Conservation (phyloP, 1,140 invertebrate species). For the Dendrolimus kikuchii region DNA sequence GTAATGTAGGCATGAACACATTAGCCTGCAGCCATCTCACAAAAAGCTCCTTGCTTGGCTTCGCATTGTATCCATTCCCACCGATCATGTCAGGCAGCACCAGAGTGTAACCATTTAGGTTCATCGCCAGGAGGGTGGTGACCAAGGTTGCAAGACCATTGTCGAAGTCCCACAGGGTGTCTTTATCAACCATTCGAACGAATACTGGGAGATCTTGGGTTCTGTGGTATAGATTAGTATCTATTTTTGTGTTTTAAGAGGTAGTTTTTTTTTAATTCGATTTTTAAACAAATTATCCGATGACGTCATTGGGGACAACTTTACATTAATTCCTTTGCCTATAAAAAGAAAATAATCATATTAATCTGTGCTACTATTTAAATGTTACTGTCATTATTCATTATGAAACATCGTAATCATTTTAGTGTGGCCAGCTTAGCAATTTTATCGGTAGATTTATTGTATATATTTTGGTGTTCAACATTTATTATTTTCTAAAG, state of each 20-base stretch:
- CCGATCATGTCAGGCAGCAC: constrained; percentile 95
- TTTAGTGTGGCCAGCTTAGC: too few species aligned
- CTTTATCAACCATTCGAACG: constrained; percentile 91
- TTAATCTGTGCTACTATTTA: too few species aligned
- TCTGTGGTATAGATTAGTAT: constrained; percentile 53
- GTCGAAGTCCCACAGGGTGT: constrained; percentile 83
- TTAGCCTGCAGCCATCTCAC: constrained; percentile 92
- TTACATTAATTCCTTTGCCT: too few species aligned
- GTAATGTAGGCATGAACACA: constrained; percentile 89
- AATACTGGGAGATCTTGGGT: constrained; percentile 86
- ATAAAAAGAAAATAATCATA: too few species aligned
- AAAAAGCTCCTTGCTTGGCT: constrained; percentile 83
- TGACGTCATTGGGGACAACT: too few species aligned
- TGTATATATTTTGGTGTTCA: too few species aligned
- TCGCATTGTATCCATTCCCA: constrained; percentile 85
- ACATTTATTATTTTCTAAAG: too few species aligned
- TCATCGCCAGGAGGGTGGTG: constrained; percentile 85
- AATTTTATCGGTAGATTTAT: too few species aligned
- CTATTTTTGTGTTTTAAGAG: not conserved
- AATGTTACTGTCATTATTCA: too few species aligned
- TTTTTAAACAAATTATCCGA: too few species aligned
- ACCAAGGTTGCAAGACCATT: constrained; percentile 87
- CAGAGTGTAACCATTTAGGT: constrained; percentile 88
- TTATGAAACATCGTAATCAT: too few species aligned
- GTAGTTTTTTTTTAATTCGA: too few species aligned